Evolutionary conservation across 1,140 invertebrate genomes (phyloP).

Genomic region (Maniola jurtina): DNA sequence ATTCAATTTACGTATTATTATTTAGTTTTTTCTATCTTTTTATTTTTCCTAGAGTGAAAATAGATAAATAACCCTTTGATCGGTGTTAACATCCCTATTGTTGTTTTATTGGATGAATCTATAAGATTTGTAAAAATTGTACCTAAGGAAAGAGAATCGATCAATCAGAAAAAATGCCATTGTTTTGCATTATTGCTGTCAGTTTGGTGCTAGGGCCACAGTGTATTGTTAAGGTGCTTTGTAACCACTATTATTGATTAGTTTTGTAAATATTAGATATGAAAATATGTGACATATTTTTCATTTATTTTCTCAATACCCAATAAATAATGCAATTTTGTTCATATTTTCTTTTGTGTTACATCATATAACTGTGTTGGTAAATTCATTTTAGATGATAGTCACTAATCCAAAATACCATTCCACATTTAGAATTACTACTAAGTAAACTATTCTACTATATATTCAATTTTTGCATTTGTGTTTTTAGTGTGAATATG

Average conservation of each 20-base stretch:
- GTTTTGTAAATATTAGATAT: constrained; percentile 16
- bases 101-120: no score
- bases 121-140: no score
- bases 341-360: constrained; percentile 3
- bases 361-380: background rate
- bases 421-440: constrained; percentile 20
- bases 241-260: constrained; percentile 6
- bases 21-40: no score
- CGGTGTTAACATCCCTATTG: no score
- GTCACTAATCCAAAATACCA: constrained; percentile 6
- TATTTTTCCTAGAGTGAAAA: no score
- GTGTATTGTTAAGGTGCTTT: constrained; percentile 9
- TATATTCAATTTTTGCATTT: constrained; percentile 12
- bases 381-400: constrained; percentile 4
- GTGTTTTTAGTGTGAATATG: constrained; percentile 22
- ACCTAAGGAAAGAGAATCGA: no score
- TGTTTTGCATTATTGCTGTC: no score
- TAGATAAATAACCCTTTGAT: no score
- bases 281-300: constrained; percentile 8
- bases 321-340: constrained; percentile 15
- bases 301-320: constrained; percentile 1
- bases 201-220: background rate
- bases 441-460: no score
- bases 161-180: no score
- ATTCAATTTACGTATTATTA: no score